phyloP scores from a whole-genome alignment of 2,888 invertebrate genomes.

The Pristionchus mayeri region DNA sequence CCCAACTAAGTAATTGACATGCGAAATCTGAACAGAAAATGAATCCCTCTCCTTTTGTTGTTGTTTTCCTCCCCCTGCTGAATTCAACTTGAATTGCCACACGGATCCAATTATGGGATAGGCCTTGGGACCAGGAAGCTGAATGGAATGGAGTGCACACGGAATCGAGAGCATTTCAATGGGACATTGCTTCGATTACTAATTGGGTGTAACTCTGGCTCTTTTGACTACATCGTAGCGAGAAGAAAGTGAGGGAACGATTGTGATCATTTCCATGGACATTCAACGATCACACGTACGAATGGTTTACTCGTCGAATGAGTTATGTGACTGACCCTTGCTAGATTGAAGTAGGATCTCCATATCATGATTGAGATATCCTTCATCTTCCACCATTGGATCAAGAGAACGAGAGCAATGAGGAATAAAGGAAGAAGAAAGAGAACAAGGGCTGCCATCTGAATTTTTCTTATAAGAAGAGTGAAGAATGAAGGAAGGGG shows the following conservation, averaged over 20 bases:
- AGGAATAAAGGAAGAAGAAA: neutral
- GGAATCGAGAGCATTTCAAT: too few species aligned
- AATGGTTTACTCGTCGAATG: neutral
- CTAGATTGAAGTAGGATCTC: constrained; percentile 27
- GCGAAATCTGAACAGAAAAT: neutral
- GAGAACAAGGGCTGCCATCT: neutral
- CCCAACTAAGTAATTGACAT: constrained; percentile 6
- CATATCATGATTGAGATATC: constrained; percentile 3
- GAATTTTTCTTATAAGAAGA: neutral
- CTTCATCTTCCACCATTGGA: neutral
- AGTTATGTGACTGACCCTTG: neutral
- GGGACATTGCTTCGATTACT: neutral
- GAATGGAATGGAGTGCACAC: neutral
- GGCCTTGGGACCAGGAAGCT: constrained; percentile 11
- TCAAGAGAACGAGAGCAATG: neutral
- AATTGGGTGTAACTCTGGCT: neutral
- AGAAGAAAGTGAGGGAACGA: neutral
- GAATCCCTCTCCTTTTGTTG: neutral
- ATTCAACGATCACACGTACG: neutral
- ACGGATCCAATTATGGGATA: constrained; percentile 41
- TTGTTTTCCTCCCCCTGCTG: neutral
- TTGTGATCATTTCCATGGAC: neutral
- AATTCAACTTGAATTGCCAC: constrained; percentile 14
- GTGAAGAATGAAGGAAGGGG: neutral
- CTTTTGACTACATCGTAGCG: neutral